A percentile compares a stretch with the other conserved stretches of the same genome.
Conservation (phyloP, 2,113 vertebrate species). For the Hystrix cristata region DNA sequence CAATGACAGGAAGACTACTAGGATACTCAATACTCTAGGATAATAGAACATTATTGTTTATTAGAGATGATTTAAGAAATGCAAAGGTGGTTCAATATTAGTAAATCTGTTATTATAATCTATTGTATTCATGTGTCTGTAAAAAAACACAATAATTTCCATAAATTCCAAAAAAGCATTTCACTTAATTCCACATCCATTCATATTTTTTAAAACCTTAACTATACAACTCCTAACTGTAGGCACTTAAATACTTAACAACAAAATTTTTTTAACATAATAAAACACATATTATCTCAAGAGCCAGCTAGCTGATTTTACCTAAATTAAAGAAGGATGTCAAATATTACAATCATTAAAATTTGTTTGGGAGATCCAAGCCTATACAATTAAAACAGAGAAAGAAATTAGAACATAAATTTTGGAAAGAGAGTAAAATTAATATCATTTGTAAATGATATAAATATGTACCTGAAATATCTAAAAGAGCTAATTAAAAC, state of each 20-base stretch:
- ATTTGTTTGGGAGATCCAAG: not conserved
- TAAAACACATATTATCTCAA: constrained; percentile 24
- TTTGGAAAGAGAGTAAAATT: not conserved
- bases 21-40: too few relatives aligned
- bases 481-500: not conserved
- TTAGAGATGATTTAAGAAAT: constrained; percentile 31
- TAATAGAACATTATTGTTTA: not conserved
- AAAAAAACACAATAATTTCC: not conserved
- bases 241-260: not conserved
- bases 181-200: not conserved
- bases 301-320: not conserved
- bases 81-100: constrained; percentile 24
- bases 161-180: not conserved
- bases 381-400: not conserved
- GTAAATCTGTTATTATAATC: not conserved
- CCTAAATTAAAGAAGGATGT: not conserved
- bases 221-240: not conserved
- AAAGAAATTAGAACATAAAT: constrained; percentile 31
- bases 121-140: not conserved
- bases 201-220: not conserved
- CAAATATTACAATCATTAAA: not conserved
- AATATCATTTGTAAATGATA: not conserved
- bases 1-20: not conserved
- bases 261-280: constrained; percentile 11
- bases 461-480: not conserved